These are phyloP conservation scores for Hypomesus transpacificus DNA, from an alignment of 2,113 vertebrate species.

Conservation along the genomic window DNA sequence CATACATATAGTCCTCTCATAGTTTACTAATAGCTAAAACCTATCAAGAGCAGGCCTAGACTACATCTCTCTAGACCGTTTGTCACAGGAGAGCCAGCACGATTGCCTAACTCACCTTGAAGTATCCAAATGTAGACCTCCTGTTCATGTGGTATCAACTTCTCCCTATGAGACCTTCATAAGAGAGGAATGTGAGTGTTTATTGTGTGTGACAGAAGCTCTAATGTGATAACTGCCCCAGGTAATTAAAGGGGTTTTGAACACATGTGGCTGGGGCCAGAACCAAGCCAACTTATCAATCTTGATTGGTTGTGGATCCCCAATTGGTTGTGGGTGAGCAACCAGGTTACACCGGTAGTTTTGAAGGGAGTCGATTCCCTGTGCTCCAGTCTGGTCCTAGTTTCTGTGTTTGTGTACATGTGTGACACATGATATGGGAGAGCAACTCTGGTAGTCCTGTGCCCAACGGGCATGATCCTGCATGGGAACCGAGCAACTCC, in stretches of 20 bases:
- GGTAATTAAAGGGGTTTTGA: conserved; percentile 30
- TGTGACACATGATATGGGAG: conserved; percentile 24
- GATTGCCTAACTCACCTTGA: conserved; percentile 59
- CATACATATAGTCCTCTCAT: too few relatives aligned
- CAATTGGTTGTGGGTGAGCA: conserved; percentile 16
- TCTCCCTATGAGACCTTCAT: conserved; percentile 30
- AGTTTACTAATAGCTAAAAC: too few relatives aligned
- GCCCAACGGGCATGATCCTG: neutral
- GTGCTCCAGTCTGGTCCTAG: conserved; percentile 20
- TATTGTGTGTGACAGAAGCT: conserved; percentile 39
- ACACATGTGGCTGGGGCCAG: conserved; percentile 25
- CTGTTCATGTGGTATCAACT: conserved; percentile 38
- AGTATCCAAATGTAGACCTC: conserved; percentile 55
- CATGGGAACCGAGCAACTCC: neutral
- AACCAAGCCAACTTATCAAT: conserved; percentile 7
- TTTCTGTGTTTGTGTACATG: conserved; percentile 36
- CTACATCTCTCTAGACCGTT: neutral
- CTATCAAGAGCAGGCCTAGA: neutral
- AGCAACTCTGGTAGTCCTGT: neutral
- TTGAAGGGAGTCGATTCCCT: conserved; percentile 2
- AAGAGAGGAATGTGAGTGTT: conserved; percentile 47
- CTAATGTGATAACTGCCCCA: conserved; percentile 17
- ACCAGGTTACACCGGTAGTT: conserved; percentile 22
- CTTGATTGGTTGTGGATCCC: conserved; percentile 23
- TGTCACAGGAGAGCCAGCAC: conserved; percentile 49